Base-by-base conservation (phyloP, 2,797 vertebrate genomes). In the Pseudochaenichthys georgianus region DNA sequence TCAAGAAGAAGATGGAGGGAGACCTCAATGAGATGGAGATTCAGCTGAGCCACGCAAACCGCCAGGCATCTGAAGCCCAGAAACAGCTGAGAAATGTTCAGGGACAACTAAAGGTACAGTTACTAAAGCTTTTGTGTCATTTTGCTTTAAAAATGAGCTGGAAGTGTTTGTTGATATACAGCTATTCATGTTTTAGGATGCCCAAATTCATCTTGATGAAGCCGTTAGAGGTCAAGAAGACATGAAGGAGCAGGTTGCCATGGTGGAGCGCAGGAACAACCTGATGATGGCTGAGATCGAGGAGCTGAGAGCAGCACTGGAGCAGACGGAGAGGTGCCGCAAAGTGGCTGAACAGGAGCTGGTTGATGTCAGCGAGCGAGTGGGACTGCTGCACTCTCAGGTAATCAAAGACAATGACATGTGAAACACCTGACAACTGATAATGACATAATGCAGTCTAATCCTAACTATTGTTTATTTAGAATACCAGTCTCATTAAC, bases 1-100 rank as follows among this genome's bases (percentile, higher is more conserved):
- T 98, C 76, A 98, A 97, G 89, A 99, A 97, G 94, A 99, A 98
- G 92, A 97, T 96, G 96, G 97, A 98, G 75, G 96, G 96, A 73
- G 96, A 96, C 69, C 95, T 97, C 51, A 96, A 96, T 11, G 96
- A 97, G 89, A 95, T 97, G 96, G 96, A 98, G 92, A 93, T 97
- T 59, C 97, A 98, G 87, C 92, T 98, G 75, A 95, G 95, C 81
- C 96, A 96, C 31, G 94, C 96, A 86, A 98, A 95, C 86, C 92
- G 93, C 13, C 97, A 97, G 83, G 93, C 92, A n/a, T 91, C 92
- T 38, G 97, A 98, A 80, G 91, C 95, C 67, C 96, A 97, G 89
- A 98, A 97, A 74, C 96, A 98, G 77, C 94, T 98, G 69, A 96
- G 95, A 62, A 93, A 92, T 0, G 64, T 96, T 23, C 97, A 97